Evolutionary conservation across 2,113 vertebrate genomes (phyloP).

Genomic region (Poeciliopsis occidentalis): DNA sequence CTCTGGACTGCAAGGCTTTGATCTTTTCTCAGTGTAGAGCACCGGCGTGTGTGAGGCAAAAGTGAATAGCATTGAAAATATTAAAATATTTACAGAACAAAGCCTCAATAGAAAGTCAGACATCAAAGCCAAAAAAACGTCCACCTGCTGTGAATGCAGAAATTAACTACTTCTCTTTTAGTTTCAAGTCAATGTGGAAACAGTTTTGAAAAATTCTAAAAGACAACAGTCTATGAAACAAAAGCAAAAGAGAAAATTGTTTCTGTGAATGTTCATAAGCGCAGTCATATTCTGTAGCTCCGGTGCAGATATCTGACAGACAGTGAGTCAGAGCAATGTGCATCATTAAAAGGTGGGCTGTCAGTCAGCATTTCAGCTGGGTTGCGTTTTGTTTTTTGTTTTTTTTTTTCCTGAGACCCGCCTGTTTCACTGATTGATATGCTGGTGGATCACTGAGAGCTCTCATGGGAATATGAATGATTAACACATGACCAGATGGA

Average conservation of each 20-base stretch:
- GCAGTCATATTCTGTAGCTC: background rate
- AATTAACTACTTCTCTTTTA: too few relatives aligned
- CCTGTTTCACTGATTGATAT: slow-evolving; percentile 45
- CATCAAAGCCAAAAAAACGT: too few relatives aligned
- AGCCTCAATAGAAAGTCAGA: too few relatives aligned
- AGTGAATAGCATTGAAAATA: too few relatives aligned
- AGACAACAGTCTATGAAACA: background rate
- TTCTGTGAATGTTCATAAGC: background rate
- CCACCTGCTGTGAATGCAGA: too few relatives aligned
- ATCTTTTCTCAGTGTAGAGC: too few relatives aligned
- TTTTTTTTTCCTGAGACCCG: background rate
- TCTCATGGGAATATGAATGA: slow-evolving; percentile 56
- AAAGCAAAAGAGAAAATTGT: background rate
- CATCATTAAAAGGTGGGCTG: slow-evolving; percentile 29
- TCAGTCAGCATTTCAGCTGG: slow-evolving; percentile 25
- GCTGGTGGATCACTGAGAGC: slow-evolving; percentile 26
- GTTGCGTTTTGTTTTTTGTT: too few relatives aligned
- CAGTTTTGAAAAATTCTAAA: background rate
- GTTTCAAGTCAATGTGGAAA: background rate
- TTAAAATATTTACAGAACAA: too few relatives aligned
- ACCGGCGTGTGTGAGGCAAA: too few relatives aligned
- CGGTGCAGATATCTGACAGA: background rate
- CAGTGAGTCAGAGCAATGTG: slow-evolving; percentile 17
- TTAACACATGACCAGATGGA: slow-evolving; percentile 37
- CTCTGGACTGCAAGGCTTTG: slow-evolving; percentile 32